These are phyloP conservation scores for Scytalopus superciliaris DNA, from an alignment of 2,113 vertebrate genomes.

Conservation along the genomic window DNA sequence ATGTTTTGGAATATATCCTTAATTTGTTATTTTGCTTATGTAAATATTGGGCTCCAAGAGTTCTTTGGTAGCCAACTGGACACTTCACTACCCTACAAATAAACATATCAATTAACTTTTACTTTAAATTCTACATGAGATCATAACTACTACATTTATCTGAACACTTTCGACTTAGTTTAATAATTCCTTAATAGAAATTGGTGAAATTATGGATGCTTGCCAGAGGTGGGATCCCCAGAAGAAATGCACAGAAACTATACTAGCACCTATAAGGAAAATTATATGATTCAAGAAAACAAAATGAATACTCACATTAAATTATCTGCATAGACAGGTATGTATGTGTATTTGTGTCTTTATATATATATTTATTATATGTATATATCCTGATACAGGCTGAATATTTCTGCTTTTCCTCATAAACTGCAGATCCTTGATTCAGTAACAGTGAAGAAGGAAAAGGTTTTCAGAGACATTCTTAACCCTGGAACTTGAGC, in stretches of 20 bases:
- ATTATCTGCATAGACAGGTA: background rate
- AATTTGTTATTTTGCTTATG: background rate
- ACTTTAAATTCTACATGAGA: background rate
- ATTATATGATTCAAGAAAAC: background rate
- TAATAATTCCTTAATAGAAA: accelerated
- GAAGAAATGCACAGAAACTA: background rate
- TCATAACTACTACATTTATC: background rate
- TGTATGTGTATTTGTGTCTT: background rate
- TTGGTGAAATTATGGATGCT: background rate
- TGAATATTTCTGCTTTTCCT: background rate
- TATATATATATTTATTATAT: background rate
- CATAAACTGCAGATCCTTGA: background rate
- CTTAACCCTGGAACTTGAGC: background rate
- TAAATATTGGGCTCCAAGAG: background rate
- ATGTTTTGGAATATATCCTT: background rate
- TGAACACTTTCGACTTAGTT: background rate
- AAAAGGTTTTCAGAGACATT: background rate
- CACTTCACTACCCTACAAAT: background rate
- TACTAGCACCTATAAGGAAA: background rate
- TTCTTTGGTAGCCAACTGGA: background rate
- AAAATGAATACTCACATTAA: background rate
- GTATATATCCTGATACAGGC: background rate
- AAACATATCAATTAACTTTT: background rate
- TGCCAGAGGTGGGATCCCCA: background rate
- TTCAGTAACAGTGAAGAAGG: background rate